Conservation (phyloP, 30 jellyfish, hydroid and myxozoan genomes). For the Sanderia malayensis region DNA sequence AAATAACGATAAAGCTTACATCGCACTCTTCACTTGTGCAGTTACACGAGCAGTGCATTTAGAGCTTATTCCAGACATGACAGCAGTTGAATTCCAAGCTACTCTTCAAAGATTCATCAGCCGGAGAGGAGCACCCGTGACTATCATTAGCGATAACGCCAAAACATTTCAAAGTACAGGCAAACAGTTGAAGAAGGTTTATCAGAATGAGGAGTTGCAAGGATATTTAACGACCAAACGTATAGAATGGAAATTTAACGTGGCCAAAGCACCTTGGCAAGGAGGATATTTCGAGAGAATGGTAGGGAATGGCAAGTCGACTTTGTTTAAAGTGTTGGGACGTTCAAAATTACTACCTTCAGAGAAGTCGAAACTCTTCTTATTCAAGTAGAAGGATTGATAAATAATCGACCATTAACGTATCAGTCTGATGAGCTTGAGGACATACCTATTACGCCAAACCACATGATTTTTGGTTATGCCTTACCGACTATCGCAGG, state of each 20-base stretch:
- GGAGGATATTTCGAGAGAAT: slow-evolving; percentile 55
- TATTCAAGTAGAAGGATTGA: slow-evolving; percentile 44
- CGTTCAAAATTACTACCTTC: slow-evolving; percentile 39
- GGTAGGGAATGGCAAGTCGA: slow-evolving; percentile 41
- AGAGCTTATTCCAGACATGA: slow-evolving; percentile 48
- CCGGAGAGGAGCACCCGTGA: slow-evolving; percentile 50
- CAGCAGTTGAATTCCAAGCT: slow-evolving; percentile 38
- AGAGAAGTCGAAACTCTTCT: slow-evolving; percentile 51
- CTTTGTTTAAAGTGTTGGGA: slow-evolving; percentile 39
- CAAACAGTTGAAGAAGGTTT: slow-evolving; percentile 34
- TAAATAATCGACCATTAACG: slow-evolving; percentile 40
- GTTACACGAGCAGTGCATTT: slow-evolving; percentile 43
- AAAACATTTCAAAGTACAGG: slow-evolving; percentile 42
- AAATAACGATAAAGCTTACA: slow-evolving; percentile 40
- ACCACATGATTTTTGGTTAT: slow-evolving; percentile 42
- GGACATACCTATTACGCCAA: slow-evolving; percentile 34
- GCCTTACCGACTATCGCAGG: slow-evolving; percentile 26
- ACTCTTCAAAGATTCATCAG: slow-evolving; percentile 34
- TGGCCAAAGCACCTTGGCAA: slow-evolving; percentile 60
- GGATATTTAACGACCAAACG: slow-evolving; percentile 22
- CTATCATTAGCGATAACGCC: slow-evolving; percentile 38
- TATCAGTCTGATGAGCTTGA: slow-evolving; percentile 46
- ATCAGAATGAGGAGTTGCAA: slow-evolving; percentile 32
- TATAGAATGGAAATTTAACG: slow-evolving; percentile 33
- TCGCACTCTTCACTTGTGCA: slow-evolving; percentile 43